Conservation (phyloP, 2,797 vertebrate species). For the Labroides dimidiatus region DNA sequence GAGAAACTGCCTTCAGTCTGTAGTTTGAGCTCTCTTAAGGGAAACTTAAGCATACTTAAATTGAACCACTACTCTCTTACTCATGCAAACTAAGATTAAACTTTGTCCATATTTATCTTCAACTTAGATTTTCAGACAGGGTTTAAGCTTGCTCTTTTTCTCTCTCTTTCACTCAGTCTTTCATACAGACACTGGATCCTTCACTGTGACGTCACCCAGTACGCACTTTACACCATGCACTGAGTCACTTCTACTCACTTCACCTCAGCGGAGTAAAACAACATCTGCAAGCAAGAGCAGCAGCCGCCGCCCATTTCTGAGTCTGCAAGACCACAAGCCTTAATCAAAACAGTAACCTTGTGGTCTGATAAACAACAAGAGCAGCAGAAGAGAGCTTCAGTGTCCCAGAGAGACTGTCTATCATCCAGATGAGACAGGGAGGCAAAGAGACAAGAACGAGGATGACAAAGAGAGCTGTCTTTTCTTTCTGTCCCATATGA, state of each 20-base stretch:
- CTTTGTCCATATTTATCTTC: conserved; percentile 12
- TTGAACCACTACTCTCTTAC: background rate
- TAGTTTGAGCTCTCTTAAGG: too few species aligned
- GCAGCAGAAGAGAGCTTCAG: conserved; percentile 19
- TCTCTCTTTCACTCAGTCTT: background rate
- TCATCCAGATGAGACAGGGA: conserved; percentile 5
- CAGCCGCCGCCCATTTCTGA: conserved; percentile 60
- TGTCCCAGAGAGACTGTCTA: conserved; percentile 7
- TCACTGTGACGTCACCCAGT: conserved; percentile 59
- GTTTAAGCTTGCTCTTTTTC: too few species aligned
- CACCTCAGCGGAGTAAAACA: conserved; percentile 60
- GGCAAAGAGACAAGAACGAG: background rate
- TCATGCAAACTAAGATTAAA: background rate
- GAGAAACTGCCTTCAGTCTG: too few species aligned
- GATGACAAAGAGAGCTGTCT: conserved; percentile 3
- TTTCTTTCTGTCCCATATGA: background rate
- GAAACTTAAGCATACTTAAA: background rate
- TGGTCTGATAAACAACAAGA: conserved; percentile 17
- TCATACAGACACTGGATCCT: conserved; percentile 24
- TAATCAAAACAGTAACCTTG: conserved; percentile 38
- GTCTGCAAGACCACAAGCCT: conserved; percentile 23
- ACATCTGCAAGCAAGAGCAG: conserved; percentile 58
- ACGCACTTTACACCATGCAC: conserved; percentile 63
- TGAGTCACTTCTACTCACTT: conserved; percentile 70
- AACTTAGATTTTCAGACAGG: too few species aligned